Evolutionary conservation across 2,113 vertebrate species (phyloP).

Genomic region (Indicator indicator): DNA sequence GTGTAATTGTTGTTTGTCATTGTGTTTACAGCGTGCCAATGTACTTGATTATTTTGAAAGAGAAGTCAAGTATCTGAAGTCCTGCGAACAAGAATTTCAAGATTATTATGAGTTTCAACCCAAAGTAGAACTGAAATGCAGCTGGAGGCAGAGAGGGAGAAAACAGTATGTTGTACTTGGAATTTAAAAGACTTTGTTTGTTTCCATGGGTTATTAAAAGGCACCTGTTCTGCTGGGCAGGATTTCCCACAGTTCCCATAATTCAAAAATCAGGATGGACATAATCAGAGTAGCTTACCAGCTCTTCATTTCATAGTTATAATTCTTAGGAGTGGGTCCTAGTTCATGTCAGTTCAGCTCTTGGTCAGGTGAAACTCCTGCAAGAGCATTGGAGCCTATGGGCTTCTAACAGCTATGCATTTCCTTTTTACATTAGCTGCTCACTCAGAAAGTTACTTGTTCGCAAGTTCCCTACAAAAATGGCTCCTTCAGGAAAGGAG

Average conservation of each 20-base stretch:
- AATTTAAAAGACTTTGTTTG: neutral
- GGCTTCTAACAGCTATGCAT: neutral
- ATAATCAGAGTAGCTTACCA: neutral
- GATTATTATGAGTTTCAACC: conserved; percentile 57
- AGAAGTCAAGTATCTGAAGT: conserved; percentile 81
- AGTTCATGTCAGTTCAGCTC: neutral
- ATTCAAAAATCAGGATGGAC: neutral
- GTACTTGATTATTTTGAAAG: conserved; percentile 82
- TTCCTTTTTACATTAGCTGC: neutral
- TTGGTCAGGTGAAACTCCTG: neutral
- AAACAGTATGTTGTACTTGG: conserved; percentile 72
- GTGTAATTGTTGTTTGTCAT: neutral
- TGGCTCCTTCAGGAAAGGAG: neutral
- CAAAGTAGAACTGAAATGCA: conserved; percentile 64
- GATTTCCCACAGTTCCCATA: neutral
- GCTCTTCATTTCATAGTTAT: neutral
- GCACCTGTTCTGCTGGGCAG: neutral
- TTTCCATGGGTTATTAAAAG: neutral
- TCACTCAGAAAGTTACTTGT: neutral
- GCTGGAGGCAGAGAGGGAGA: conserved; percentile 64
- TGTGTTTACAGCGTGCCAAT: conserved; percentile 70
- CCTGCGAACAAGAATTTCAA: conserved; percentile 66
- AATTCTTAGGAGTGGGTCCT: neutral
- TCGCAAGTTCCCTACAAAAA: neutral
- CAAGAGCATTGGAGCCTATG: neutral